A percentile compares a stretch with the other conserved stretches of the same genome.
Conservation (phyloP, 1,140 invertebrate species). For the Zaprionus lachaisei region DNA sequence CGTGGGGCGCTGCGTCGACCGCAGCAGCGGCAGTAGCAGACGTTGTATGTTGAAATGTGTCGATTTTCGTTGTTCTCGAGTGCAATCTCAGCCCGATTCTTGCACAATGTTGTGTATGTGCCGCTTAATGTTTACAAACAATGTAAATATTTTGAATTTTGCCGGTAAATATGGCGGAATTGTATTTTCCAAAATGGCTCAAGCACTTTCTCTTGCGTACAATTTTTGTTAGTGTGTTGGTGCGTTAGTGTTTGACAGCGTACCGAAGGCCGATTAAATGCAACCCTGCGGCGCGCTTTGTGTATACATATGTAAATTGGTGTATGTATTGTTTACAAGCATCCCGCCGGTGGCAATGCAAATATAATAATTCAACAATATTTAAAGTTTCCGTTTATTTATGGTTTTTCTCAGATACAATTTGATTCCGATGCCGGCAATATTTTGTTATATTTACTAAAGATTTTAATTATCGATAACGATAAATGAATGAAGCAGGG, state of each 20-base stretch:
- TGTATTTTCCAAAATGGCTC: constrained; percentile 83
- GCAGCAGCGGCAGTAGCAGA: constrained; percentile 59
- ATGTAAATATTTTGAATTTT: constrained; percentile 84
- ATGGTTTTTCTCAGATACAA: not conserved
- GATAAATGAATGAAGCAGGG: constrained; percentile 26
- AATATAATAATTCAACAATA: not conserved
- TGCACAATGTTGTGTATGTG: constrained; percentile 40
- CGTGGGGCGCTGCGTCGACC: constrained; percentile 62
- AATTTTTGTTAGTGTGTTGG: constrained; percentile 58
- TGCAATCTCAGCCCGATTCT: constrained; percentile 37
- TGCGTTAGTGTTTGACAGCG: constrained; percentile 58
- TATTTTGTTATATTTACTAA: not conserved
- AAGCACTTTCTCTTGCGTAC: constrained; percentile 75
- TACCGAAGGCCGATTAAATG: constrained; percentile 55
- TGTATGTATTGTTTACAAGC: constrained; percentile 13
- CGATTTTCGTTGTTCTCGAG: constrained; percentile 44
- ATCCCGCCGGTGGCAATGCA: constrained; percentile 12
- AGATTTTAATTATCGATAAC: constrained; percentile 42
- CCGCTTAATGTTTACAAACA: constrained; percentile 53
- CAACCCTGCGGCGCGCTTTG: constrained; percentile 68
- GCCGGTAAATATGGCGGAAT: constrained; percentile 84
- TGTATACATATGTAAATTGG: constrained; percentile 59
- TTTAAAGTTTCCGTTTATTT: not conserved
- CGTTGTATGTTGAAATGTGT: constrained; percentile 53
- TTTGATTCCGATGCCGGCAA: not conserved